Evolutionary conservation across 2,797 vertebrate species (phyloP), one percentile per base, ranked within the genome.

Genomic region (Syncerus caffer): DNA sequence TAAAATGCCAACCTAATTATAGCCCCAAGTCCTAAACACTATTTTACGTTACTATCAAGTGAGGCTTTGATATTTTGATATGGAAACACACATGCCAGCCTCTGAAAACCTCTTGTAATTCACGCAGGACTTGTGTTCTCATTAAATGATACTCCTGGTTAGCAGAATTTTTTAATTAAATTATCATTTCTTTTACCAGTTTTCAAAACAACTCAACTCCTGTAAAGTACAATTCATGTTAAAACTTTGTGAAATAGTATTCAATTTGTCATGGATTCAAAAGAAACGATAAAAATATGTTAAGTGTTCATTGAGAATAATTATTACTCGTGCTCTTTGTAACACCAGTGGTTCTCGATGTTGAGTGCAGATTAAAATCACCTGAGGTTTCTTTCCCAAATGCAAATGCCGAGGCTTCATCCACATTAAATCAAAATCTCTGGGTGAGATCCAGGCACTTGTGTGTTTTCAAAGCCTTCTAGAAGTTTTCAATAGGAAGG

Each of bases 21-120:
- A 15, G 7, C 15, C 0, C 57, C 0, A 0, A 12, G 55, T 6
- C 47, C 42, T 4, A 3, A 4, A 1, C 76, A 7, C 7, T 21
- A 11, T 47, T 29, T 45, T 23, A n/a, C 3, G 3, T 74, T 67
- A 1, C 10, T 16, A 0, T 8, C 14, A 38, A 7, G 4, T 0
- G 16, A 17, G 0, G 4, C 19, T 2, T 42, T 17, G 64, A 3
- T 21, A 1, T 38, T 12, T 57, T 17, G 58, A 38, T 23, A 4
- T 38, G 90, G 21, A 85, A 8, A 53, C 62, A 10, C 6, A 15
- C 1, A 0, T 2, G 4, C 27, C 13, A 1, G 51, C 31, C 31
- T 67, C 50, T 16, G 8, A 23, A 38, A 58, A 55, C 23, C 27
- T 1, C 12, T 6, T 2, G 2, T 38, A 25, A 25, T 38, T 53